Conservation (phyloP, 2,888 invertebrate species). For the Nymphalis c-album region DNA sequence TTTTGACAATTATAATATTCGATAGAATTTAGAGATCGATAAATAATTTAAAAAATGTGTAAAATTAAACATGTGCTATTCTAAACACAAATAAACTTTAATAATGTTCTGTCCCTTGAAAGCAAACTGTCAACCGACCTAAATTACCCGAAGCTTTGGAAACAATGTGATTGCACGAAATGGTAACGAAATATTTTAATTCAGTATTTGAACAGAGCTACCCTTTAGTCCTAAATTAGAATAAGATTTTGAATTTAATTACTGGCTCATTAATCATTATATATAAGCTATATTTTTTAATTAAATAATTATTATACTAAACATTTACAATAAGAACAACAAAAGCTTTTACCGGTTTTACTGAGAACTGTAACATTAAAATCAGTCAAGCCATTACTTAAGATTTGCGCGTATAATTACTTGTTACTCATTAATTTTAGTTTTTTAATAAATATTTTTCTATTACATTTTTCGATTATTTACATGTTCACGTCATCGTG, state of each 20-base stretch:
- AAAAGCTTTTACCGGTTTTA: too few species aligned
- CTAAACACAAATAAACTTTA: slow-evolving; percentile 54
- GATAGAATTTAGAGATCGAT: not conserved
- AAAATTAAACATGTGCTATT: slow-evolving; percentile 35
- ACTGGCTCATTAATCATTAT: not conserved
- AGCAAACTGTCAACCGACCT: slow-evolving; percentile 56
- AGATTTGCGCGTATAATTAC: too few species aligned
- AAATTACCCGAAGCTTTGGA: slow-evolving; percentile 47
- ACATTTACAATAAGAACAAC: too few species aligned
- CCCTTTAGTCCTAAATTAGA: slow-evolving; percentile 2
- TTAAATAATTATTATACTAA: too few species aligned
- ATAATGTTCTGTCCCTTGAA: slow-evolving; percentile 59
- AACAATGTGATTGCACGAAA: slow-evolving; percentile 51
- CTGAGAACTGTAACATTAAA: too few species aligned
- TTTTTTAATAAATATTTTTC: too few species aligned
- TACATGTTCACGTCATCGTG: too few species aligned
- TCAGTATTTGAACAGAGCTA: slow-evolving; percentile 11
- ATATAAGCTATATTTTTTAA: too few species aligned
- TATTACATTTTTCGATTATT: too few species aligned
- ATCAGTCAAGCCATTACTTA: too few species aligned
- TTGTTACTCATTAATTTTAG: too few species aligned
- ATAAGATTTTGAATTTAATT: slow-evolving; percentile 8
- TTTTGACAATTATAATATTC: not conserved
- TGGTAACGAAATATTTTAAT: slow-evolving; percentile 28
- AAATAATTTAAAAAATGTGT: not conserved